phyloP scores from a whole-genome alignment of 2,888 invertebrate species.

The Spodoptera exigua region DNA sequence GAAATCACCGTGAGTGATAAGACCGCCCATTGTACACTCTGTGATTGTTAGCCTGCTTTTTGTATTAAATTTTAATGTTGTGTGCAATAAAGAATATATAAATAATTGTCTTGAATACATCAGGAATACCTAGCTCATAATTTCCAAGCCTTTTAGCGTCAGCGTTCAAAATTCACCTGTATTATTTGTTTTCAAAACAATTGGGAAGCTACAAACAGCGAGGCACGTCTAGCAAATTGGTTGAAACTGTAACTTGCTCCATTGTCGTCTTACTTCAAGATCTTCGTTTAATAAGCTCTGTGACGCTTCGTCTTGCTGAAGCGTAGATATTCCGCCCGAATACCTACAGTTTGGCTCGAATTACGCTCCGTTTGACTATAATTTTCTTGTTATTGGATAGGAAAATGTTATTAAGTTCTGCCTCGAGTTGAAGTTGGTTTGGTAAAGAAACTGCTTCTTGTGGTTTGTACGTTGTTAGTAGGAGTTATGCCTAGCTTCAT shows the following conservation, averaged over 20 bases:
- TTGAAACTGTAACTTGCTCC: constrained; percentile 47
- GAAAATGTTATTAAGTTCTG: constrained; percentile 45
- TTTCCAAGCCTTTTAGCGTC: no score
- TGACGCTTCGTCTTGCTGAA: constrained; percentile 42
- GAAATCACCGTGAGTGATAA: no score
- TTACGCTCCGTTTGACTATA: constrained; percentile 49
- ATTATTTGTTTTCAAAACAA: constrained; percentile 42
- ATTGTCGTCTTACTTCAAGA: constrained; percentile 48
- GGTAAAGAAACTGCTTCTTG: constrained; percentile 20
- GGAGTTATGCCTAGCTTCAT: neutral
- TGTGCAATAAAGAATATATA: no score
- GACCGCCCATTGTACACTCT: no score
- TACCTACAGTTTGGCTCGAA: constrained; percentile 47
- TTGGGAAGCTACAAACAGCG: constrained; percentile 6
- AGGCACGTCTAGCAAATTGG: constrained; percentile 43
- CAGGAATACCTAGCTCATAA: no score
- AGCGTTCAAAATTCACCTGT: constrained; percentile 8
- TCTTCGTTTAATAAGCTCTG: constrained; percentile 56
- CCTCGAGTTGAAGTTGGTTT: constrained; percentile 30
- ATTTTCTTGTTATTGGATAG: constrained; percentile 55
- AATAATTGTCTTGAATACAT: no score
- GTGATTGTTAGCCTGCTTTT: no score
- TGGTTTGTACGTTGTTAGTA: constrained; percentile 8
- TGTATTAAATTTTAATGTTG: no score
- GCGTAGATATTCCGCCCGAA: constrained; percentile 46